phyloP scores from a whole-genome alignment of 64 coral and sea anemone genomes.

The Actinia equina region DNA sequence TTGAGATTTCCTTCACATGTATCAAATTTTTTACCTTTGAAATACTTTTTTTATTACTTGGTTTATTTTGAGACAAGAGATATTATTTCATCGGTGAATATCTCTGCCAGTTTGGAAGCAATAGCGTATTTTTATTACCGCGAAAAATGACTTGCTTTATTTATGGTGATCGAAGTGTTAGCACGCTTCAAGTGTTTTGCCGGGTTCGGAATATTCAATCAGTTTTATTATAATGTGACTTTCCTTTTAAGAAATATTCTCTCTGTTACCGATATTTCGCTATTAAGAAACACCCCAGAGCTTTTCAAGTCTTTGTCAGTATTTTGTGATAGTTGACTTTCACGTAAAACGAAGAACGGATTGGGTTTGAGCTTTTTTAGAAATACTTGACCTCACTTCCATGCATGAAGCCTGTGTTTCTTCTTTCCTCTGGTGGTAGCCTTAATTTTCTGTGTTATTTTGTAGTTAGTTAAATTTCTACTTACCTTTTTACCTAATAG shows the following conservation, averaged over 20 bases:
- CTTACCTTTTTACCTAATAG: conserved; percentile 40
- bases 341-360: conserved; percentile 10
- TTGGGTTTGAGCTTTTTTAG: conserved; percentile 34
- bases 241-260: conserved; percentile 6
- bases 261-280: conserved; percentile 1
- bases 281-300: background rate
- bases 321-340: background rate
- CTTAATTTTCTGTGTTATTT: conserved; percentile 25
- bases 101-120: background rate
- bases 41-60: background rate
- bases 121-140: conserved; percentile 13
- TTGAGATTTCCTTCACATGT: background rate
- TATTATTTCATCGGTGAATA: background rate
- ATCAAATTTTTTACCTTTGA: conserved; percentile 1
- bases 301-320: background rate
- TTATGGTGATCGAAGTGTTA: conserved; percentile 26
- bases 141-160: conserved; percentile 25
- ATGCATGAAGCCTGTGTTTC: conserved; percentile 50
- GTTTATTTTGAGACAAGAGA: background rate
- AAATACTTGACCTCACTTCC: conserved; percentile 97
- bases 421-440: background rate
- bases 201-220: conserved; percentile 40
- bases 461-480: conserved; percentile 67
- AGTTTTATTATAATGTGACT: conserved; percentile 6
- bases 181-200: conserved; percentile 45